Evolutionary conservation across 1,140 invertebrate genomes (phyloP), one percentile per base, ranked within the genome.

Genomic region (Luehdorfia chinensis): DNA sequence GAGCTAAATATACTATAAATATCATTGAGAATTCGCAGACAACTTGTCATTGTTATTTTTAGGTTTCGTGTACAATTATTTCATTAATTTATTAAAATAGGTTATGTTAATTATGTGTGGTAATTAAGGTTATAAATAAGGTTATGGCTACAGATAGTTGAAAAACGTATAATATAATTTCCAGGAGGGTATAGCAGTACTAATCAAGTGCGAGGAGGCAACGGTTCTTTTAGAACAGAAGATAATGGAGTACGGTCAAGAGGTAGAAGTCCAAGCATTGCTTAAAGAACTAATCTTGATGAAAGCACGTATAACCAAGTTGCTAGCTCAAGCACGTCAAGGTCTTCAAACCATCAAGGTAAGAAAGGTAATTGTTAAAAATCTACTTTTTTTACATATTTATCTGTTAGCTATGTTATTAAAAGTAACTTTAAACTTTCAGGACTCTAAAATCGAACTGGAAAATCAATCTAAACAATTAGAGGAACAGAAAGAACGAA

Each of bases 321-420:
- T 94, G 13, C 65, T 92, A 31, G 80, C 83, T 0, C 90, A 93
- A 66, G 90, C 91, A 0, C 87, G 91, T 49, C 87, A 90, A 54
- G 90, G 91, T 16, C 80, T 88, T 8, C 65, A 74, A 39, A 81
- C 88, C 41, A 83, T 93, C 41, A 85, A 90, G 87, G 90, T 91
- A 87, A 83, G 71, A 53, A 75, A 80, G 78, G 76, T 80, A 70
- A 67, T 28, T 25, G n/a, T n/a, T n/a, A n/a, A n/a, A n/a, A 47
- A 30, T 53, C 8, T 19, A 33, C 14, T 23, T 51, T 15, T 31
- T n/a, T 41, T 45, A 21, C 15, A 47, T 21, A 32, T 32, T 19
- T 52, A 14, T 16, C 32, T 45, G 53, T 45, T 44, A 14, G 33
- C 3, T 50, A 28, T 39, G 6, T 9, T 18, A 16, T 46, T 7